Evolutionary conservation across 2,888 invertebrate species (phyloP), one percentile per base, ranked within the genome.

Genomic region (Rhingia rostrata): DNA sequence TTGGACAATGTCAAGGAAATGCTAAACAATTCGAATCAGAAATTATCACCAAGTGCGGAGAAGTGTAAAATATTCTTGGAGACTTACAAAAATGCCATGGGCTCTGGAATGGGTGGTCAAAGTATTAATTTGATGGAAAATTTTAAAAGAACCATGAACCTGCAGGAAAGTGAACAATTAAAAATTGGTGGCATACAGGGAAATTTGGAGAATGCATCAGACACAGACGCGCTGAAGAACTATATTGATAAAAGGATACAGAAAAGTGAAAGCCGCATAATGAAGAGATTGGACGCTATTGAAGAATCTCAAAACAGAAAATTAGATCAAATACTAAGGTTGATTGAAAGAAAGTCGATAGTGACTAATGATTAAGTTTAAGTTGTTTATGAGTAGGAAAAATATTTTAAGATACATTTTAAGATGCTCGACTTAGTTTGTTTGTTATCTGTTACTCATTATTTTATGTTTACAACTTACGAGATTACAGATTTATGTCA

Each of bases 1-100:
- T 75, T 90, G 41, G 85, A 88, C n/a, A 89, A 89, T 75, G 89
- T 91, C 30, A 88, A 91, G 75, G 88, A 89, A 30, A 78, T 90
- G 39, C 79, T 91, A 0, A 85, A 88, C 3, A 88, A 82, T 22
- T 87, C 87, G 4, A 86, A 84, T 66, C 78, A 83, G 32, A 87
- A 88, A 12, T 51, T 88, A 6, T 87, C 88, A 3, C 88, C 88
- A 0, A 87, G 86, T 49, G 88, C 88, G 2, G 88, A 89, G 41
- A 90, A 89, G 73, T 87, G 89, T 58, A 88, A 90, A 82, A 82
- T 88, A 45, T 89, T 91, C 56, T 85, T 90, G 86, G 86, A 88
- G 39, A 70, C 88, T 7, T 74, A 74, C 43, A 86, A 86, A 14
- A 58, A 64, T 32, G 37, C 56, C 47, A 12, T 86, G 85, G 5